phyloP scores from a whole-genome alignment of 1,140 invertebrate species.

The Thaumetopoea pityocampa region DNA sequence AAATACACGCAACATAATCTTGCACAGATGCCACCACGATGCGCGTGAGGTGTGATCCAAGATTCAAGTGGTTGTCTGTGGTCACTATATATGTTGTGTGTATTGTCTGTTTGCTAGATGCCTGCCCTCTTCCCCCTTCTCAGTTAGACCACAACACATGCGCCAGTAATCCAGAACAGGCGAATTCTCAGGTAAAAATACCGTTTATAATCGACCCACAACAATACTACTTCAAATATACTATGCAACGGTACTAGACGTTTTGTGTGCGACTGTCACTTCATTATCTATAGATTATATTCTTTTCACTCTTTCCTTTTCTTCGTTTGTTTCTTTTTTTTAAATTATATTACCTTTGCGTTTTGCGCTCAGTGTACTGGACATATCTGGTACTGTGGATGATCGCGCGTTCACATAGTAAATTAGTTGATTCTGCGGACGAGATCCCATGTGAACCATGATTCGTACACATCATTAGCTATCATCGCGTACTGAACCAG shows the following conservation, averaged over 20 bases:
- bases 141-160: constrained; percentile 81
- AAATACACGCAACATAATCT: constrained; percentile 72
- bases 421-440: constrained; percentile 32
- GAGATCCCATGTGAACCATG: constrained; percentile 30
- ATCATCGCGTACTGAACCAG: constrained; percentile 60
- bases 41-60: constrained; percentile 73
- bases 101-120: constrained; percentile 80
- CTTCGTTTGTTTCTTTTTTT: constrained; percentile 47
- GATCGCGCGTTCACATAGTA: constrained; percentile 28
- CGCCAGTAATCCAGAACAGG: constrained; percentile 77
- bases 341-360: constrained; percentile 52
- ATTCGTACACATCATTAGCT: constrained; percentile 57
- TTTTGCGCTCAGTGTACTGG: constrained; percentile 54
- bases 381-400: constrained; percentile 31
- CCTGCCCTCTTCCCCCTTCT: constrained; percentile 81
- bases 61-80: constrained; percentile 73
- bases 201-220: constrained; percentile 71
- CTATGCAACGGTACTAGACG: constrained; percentile 68
- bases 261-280: constrained; percentile 66
- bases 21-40: constrained; percentile 56
- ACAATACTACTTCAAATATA: constrained; percentile 64
- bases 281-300: constrained; percentile 64
- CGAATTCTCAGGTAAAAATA: constrained; percentile 76
- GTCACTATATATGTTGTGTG: constrained; percentile 77
- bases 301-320: constrained; percentile 57